Base-by-base conservation (phyloP, 1,140 invertebrate species). In the Leptopilina boulardi region DNA sequence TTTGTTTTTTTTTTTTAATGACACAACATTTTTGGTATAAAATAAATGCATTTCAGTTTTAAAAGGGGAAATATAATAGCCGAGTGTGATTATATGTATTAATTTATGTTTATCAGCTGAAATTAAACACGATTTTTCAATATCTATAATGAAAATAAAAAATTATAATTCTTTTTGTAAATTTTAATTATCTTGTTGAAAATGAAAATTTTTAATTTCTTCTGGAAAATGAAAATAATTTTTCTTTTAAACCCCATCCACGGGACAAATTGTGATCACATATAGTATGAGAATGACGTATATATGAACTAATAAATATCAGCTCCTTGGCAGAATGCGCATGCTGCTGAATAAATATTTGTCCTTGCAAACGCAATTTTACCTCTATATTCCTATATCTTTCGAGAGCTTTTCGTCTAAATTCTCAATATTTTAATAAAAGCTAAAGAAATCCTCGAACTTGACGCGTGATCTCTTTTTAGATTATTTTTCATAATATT, bases 321-420 rank as follows among this genome's bases (percentile, higher is more conserved):
- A 89, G 74, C 56, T 38, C 44, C 77, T 56, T 78, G 83, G 80
- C 75, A 77, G 77, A 83, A 84, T 84, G 74, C 77, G 77, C 70
- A 72, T 80, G 71, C 85, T 86, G 85, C 85, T 87, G 85, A 88
- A 87, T 85, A 87, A 88, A 89, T 89, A 89, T 89, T 89, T 88
- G 84, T 74, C 78, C 76, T 38, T 83, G 82, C 81, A 82, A 80
- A 78, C 76, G 56, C 76, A 77, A 79, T 80, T 71, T 51, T 76
- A n/a, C 71, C 76, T 80, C 80, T 85, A 85, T n/a, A n/a, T 87
- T 80, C 79, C 80, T 83, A 85, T 85, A n/a, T n/a, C n/a, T 80
- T 83, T 83, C 78, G 59, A n/a, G 59, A 30, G 59, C 59, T 66
- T n/a, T 66, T 66, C 59, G 23, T 66, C 59, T 21, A 66, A 66